Conservation (phyloP, 2,113 vertebrate species). For the Dasyornis broadbenti region DNA sequence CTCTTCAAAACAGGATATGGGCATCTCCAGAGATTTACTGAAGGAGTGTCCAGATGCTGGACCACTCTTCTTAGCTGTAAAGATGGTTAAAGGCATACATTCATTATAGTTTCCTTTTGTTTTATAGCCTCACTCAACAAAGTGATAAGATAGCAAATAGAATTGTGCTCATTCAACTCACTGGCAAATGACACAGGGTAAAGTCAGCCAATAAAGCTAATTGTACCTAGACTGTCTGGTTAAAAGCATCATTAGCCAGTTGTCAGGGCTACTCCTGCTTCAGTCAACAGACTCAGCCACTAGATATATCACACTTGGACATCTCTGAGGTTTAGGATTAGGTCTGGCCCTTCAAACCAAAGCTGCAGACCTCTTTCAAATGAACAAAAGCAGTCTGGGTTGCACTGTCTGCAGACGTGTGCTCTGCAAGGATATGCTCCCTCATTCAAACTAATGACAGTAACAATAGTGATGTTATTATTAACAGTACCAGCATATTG, state of each 20-base stretch:
- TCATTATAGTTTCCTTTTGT: neutral
- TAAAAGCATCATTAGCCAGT: neutral
- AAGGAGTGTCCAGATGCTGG: neutral
- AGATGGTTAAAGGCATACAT: neutral
- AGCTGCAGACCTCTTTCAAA: neutral
- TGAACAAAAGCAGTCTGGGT: neutral
- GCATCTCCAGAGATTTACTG: neutral
- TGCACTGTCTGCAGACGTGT: neutral
- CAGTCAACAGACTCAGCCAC: neutral
- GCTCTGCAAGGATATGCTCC: neutral
- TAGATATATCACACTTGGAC: neutral
- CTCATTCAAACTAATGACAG: neutral
- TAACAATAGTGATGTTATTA: neutral
- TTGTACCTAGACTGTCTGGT: neutral
- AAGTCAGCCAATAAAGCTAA: slow-evolving; percentile 21
- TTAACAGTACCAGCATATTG: neutral
- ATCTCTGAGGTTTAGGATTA: neutral
- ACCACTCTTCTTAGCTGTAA: neutral
- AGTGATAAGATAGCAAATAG: neutral
- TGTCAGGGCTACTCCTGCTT: neutral
- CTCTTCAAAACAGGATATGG: neutral
- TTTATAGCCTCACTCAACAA: neutral
- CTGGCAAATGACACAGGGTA: neutral
- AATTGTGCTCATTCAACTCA: neutral
- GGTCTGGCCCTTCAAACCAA: neutral